These are phyloP conservation scores for Melanotaenia duboulayi DNA, from an alignment of 2,113 vertebrate species.

Conservation along the genomic window DNA sequence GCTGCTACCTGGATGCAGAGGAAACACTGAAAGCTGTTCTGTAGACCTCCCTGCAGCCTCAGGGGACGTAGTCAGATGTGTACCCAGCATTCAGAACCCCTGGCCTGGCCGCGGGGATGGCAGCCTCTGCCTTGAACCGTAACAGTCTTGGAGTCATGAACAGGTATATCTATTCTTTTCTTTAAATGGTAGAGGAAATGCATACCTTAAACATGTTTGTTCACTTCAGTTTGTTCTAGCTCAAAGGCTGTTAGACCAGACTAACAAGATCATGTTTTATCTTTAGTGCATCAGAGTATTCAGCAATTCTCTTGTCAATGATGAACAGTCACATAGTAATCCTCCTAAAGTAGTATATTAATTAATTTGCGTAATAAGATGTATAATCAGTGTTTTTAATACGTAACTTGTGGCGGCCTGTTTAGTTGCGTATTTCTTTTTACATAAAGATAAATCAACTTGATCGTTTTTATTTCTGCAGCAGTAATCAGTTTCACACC, in stretches of 20 bases:
- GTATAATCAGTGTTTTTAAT: no score
- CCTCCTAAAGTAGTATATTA: background rate
- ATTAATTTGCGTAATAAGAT: no score
- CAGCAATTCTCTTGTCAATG: background rate
- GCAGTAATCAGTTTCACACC: constrained; percentile 74
- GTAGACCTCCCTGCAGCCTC: constrained; percentile 45
- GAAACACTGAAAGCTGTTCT: constrained; percentile 41
- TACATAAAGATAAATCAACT: background rate
- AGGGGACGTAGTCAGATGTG: constrained; percentile 72
- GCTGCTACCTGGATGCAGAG: constrained; percentile 33
- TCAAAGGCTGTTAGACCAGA: constrained; percentile 25
- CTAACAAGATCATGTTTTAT: background rate
- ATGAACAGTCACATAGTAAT: background rate
- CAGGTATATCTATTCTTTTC: constrained; percentile 44
- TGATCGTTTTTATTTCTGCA: constrained; percentile 25
- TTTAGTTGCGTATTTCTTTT: background rate
- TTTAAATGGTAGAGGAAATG: background rate
- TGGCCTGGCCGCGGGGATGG: constrained; percentile 77
- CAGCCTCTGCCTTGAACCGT: constrained; percentile 75
- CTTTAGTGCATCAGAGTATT: background rate
- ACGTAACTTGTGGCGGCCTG: no score
- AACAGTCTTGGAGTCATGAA: constrained; percentile 74
- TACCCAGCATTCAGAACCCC: constrained; percentile 66
- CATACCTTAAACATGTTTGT: constrained; percentile 15
- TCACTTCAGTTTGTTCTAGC: background rate